These are phyloP conservation scores for Bombus haemorrhoidalis DNA, from an alignment of 1,140 invertebrate genomes.

Conservation along the genomic window DNA sequence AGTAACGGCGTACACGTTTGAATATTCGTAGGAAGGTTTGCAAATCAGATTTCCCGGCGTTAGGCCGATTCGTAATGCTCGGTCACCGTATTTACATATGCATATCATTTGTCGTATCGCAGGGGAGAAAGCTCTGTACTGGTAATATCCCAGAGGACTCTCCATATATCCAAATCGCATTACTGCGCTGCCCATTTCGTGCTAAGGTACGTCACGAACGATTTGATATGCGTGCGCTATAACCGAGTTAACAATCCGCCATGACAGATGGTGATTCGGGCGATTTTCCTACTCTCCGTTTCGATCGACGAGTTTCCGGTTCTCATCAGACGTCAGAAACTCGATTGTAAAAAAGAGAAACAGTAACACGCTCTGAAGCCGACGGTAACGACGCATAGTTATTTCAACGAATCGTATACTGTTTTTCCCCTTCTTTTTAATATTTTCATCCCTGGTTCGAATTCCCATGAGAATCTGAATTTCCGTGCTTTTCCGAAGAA, in stretches of 20 bases:
- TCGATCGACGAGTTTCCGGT: constrained; percentile 24
- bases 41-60: constrained; percentile 52
- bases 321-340: neutral
- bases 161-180: constrained; percentile 80
- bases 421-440: neutral
- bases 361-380: neutral
- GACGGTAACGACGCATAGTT: neutral
- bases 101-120: constrained; percentile 79
- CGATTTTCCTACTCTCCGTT: constrained; percentile 24
- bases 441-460: neutral
- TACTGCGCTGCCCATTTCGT: constrained; percentile 72
- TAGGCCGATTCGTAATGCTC: constrained; percentile 73
- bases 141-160: constrained; percentile 78
- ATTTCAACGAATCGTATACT: neutral
- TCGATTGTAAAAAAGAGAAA: too few species aligned
- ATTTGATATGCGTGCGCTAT: constrained; percentile 79
- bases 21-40: constrained; percentile 30
- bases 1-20: neutral
- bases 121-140: constrained; percentile 70
- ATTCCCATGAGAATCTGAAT: neutral
- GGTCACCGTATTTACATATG: constrained; percentile 80
- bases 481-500: constrained; percentile 5
- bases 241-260: constrained; percentile 78
- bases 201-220: constrained; percentile 75
- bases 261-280: constrained; percentile 79